These are phyloP conservation scores for Lichenostomus cassidix DNA, from an alignment of 2,113 vertebrate genomes.

Conservation along the genomic window DNA sequence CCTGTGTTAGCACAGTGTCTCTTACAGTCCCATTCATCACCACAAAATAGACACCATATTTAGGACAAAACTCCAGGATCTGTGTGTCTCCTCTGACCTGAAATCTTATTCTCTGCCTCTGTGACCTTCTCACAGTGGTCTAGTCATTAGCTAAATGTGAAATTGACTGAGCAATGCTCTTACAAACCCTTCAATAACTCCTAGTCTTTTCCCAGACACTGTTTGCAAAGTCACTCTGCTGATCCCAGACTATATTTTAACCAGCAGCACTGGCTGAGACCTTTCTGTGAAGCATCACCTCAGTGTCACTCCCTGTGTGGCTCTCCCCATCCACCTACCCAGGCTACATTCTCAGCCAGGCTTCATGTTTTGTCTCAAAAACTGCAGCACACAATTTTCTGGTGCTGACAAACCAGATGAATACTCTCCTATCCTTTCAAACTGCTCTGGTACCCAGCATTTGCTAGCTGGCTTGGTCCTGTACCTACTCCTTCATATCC, in stretches of 20 bases:
- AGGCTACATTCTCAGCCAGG: background rate
- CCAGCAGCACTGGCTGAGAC: background rate
- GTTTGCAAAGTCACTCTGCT: background rate
- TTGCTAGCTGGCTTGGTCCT: background rate
- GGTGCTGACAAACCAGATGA: background rate
- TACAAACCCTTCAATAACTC: background rate
- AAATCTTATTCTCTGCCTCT: background rate
- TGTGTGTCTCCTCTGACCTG: background rate
- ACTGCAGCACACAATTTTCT: accelerated
- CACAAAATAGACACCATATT: background rate
- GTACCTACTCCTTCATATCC: background rate
- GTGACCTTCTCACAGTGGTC: background rate
- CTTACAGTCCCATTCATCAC: background rate
- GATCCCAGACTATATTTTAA: background rate
- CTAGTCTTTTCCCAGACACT: background rate
- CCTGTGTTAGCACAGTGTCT: background rate
- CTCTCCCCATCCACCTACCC: background rate
- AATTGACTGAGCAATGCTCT: background rate
- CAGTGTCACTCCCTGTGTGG: background rate
- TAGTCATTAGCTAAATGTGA: background rate
- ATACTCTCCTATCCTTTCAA: background rate
- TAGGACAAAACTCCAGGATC: background rate
- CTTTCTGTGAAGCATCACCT: background rate
- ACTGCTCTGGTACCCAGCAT: background rate
- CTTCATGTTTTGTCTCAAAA: background rate